phyloP scores from a whole-genome alignment of 2,113 vertebrate species.

The Centropus unirufus region DNA sequence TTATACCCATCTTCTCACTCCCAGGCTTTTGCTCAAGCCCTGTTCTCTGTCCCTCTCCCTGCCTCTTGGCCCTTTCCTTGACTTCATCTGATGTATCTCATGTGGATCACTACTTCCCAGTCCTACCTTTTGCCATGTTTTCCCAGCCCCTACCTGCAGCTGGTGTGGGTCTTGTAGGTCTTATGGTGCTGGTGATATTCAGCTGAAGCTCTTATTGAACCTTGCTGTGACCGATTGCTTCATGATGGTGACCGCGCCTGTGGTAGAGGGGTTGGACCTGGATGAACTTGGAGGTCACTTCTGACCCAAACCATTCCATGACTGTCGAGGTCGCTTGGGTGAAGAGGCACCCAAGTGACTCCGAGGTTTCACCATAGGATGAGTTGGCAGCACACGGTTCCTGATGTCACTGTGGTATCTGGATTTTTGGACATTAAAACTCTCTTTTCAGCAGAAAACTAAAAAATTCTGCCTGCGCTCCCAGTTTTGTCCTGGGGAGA shows the following conservation, averaged over 20 bases:
- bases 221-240: neutral
- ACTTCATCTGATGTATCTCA: neutral
- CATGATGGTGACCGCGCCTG: neutral
- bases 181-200: neutral
- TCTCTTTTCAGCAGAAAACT: neutral
- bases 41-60: neutral
- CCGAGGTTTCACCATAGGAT: neutral
- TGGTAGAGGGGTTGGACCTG: too few species aligned
- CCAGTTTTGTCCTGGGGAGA: neutral
- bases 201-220: neutral
- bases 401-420: neutral
- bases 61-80: neutral
- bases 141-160: neutral
- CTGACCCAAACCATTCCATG: too few species aligned
- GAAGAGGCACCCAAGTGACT: fast-evolving
- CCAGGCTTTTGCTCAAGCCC: neutral
- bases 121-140: neutral
- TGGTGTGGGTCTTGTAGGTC: neutral
- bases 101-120: neutral
- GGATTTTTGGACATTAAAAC: neutral
- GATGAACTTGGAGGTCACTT: too few species aligned
- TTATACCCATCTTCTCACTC: neutral
- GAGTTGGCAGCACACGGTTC: neutral
- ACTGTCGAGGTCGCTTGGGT: neutral
- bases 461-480: neutral